Evolutionary conservation across 1,140 invertebrate species (phyloP).

Genomic region (silkworm (Bombyx mori)): DNA sequence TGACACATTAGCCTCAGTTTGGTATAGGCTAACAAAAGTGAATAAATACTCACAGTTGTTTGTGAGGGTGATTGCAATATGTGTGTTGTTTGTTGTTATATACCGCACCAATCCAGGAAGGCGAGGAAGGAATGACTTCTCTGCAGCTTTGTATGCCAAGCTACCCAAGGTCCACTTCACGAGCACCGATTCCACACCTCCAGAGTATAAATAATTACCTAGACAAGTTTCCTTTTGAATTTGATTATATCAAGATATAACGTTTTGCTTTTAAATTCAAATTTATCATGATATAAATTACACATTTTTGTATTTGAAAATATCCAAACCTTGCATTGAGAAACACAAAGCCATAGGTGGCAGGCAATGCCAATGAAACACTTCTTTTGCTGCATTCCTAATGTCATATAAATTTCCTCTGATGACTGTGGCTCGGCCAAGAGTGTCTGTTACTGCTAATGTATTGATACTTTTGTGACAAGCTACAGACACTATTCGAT

Average conservation of each 20-base stretch:
- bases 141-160: constrained; percentile 40
- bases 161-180: constrained; percentile 59
- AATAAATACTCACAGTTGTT: constrained; percentile 59
- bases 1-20: no score
- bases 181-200: constrained; percentile 63
- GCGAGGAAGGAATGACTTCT: constrained; percentile 55
- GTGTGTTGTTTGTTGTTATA: constrained; percentile 44
- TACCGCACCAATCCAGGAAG: constrained; percentile 55
- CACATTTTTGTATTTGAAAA: background rate
- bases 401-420: constrained; percentile 45
- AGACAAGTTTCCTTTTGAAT: constrained; percentile 10
- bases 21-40: no score
- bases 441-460: constrained; percentile 45
- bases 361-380: constrained; percentile 65
- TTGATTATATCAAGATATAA: no score
- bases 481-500: constrained; percentile 44
- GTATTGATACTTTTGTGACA: constrained; percentile 37
- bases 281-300: no score
- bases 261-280: no score
- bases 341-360: constrained; percentile 52
- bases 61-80: constrained; percentile 52
- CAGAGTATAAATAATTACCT: constrained; percentile 59
- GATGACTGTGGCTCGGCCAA: constrained; percentile 46
- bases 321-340: constrained; percentile 43
- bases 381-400: constrained; percentile 39